These are phyloP conservation scores for Philereme vetulata DNA, from an alignment of 2,888 invertebrate species.

Conservation along the genomic window DNA sequence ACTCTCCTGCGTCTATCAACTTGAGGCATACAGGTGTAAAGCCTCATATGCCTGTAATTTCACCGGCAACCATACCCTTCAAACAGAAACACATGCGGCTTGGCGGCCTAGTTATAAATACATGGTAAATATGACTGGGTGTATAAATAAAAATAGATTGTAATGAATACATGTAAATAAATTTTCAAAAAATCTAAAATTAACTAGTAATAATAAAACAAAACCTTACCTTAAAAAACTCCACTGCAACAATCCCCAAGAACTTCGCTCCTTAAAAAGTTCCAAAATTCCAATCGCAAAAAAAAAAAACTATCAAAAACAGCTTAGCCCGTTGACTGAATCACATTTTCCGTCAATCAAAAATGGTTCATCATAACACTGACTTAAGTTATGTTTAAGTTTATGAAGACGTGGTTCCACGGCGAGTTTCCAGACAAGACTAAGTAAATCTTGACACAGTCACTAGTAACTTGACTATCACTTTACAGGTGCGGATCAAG, in stretches of 20 bases:
- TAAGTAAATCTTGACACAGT: conserved; percentile 20
- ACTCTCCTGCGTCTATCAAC: too few relatives aligned
- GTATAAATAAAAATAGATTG: too few relatives aligned
- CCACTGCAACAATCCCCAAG: conserved; percentile 50
- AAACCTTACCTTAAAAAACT: conserved; percentile 50
- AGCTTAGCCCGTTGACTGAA: conserved; percentile 66
- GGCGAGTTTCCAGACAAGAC: conserved; percentile 34
- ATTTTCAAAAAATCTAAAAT: too few relatives aligned
- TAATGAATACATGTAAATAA: too few relatives aligned
- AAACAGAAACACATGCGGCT: too few relatives aligned
- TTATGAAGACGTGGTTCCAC: conserved; percentile 35
- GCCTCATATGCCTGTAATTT: too few relatives aligned
- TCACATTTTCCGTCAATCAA: conserved; percentile 77
- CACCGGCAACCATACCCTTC: too few relatives aligned
- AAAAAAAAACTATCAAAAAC: conserved; percentile 43
- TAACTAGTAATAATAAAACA: conserved; percentile 8
- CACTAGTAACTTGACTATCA: conserved; percentile 48
- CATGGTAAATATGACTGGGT: too few relatives aligned
- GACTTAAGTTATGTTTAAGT: conserved; percentile 23
- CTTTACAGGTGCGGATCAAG: conserved; percentile 47
- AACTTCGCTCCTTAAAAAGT: conserved; percentile 48
- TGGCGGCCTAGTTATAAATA: too few relatives aligned
- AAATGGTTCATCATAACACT: conserved; percentile 72
- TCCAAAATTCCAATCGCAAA: conserved; percentile 43
- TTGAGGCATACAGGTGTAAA: too few relatives aligned